Base-by-base conservation (phyloP, 2,888 invertebrate genomes). In the Eupithecia inturbata region DNA sequence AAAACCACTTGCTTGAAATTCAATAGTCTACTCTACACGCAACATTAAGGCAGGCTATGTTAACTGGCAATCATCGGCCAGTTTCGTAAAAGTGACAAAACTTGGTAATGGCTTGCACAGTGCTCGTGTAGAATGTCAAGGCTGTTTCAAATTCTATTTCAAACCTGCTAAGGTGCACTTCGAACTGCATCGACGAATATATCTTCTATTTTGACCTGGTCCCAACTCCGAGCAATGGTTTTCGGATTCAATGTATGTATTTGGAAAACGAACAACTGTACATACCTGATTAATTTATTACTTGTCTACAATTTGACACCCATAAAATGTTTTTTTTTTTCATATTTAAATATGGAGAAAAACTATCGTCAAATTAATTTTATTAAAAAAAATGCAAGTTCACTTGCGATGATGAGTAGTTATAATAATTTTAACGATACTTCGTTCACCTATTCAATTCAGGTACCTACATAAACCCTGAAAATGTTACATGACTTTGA, bases 41-140 rank as follows among this genome's bases (percentile, higher is more conserved):
- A 49, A 49, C 22, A n/a, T 45, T 45, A 36, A 57, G 22, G 22
- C 9, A 53, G 53, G 22, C 12, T 26, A 57, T 53, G 49, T 22
- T 57, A 57, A 57, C 53, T 53, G 53, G 53, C 22, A 53, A 53
- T 53, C 19, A 62, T 62, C 62, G 19, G 31, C 19, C 31, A 62
- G 14, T 7, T 62, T 62, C 60, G 5, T 62, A 7, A 31, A 31
- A 62, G 62, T 62, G 62, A 31, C 62, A 62, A n/a, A 28, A 16
- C 31, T 62, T 31, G 19, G 31, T 62, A 62, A 62, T 62, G 16
- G 31, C 31, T 62, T 62, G 28, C 16, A 60, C 2, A 31, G 31
- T 31, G 62, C 57, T 16, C 57, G 9, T 60, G 28, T 53, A 60
- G 28, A 7, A 6, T 60, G 19, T 14, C 19, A 28, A 62, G 9